Evolutionary conservation across 2,113 vertebrate species (phyloP), one percentile per base, ranked within the genome.

Genomic region (Perccottus glenii): DNA sequence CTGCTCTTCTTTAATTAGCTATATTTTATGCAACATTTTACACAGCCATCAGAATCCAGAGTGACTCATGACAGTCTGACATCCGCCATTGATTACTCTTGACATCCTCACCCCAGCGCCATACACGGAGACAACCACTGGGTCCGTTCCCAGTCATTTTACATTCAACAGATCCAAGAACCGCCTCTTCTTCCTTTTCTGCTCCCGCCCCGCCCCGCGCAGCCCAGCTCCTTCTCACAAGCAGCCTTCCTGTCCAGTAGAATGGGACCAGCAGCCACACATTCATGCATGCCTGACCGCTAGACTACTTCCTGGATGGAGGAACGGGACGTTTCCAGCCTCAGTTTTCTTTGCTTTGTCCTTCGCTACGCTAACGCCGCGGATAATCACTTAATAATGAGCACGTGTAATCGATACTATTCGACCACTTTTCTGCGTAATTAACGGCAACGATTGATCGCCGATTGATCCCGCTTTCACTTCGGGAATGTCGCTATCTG

Each of bases 271-370:
- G 87, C 27, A 79, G 83, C 77, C 80, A 74, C 67, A 85, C 46
- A 72, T 83, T 83, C 82, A 33, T 50, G 81, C 86, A 69, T 50
- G 87, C 85, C 84, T 89, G 86, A 87, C 85, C 88, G 87, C 85
- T 60, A 81, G 83, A 80, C 90, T 91, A 95, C 95, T 95, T 96
- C 95, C 95, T 96, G 95, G 93, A 93, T 90, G 92, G 93, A 93
- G 93, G 93, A 92, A 94, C 92, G 93, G 94, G 92, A 92, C 92
- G 82, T 87, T 83, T 93, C 89, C 93, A 91, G 90, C 88, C 70
- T 86, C 78, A 84, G 91, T 84, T 88, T 80, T 85, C 75, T 36
- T 60, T 50, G 52, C 64, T 2, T 74, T 72, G 81, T 78, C 82
- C 82, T 87, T 85, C 81, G 75, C 77, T 81, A 75, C 85, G 87